Conservation (phyloP, 2,797 vertebrate genomes). For the Mormyrops attenuatus region DNA sequence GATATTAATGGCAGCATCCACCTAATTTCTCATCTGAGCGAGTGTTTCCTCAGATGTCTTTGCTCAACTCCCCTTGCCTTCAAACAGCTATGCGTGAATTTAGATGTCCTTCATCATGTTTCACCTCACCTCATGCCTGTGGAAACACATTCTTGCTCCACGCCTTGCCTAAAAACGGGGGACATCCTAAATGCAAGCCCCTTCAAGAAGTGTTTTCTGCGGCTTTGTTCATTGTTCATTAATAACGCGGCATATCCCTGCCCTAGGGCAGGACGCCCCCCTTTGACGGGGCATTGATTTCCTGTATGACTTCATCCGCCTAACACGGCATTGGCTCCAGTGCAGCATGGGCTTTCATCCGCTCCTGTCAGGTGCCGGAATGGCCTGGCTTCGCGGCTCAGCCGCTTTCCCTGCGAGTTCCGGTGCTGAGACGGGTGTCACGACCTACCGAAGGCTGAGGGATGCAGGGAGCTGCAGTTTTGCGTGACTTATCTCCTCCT, state of each 20-base stretch:
- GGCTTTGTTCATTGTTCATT: slow-evolving; percentile 55
- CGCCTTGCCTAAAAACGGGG: not conserved
- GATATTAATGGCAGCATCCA: not conserved
- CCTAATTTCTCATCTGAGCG: slow-evolving; percentile 5
- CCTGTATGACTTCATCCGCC: slow-evolving; percentile 92
- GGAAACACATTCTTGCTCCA: not conserved
- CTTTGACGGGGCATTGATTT: slow-evolving; percentile 93
- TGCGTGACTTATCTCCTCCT: not conserved
- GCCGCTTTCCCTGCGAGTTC: slow-evolving; percentile 51
- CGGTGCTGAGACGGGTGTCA: not conserved
- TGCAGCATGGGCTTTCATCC: slow-evolving; percentile 63
- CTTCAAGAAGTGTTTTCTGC: slow-evolving; percentile 54
- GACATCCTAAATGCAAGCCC: not conserved
- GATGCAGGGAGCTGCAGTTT: not conserved
- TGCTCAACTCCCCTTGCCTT: not conserved
- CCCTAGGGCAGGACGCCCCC: slow-evolving; percentile 65
- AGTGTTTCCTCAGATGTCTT: not conserved
- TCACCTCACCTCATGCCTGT: not conserved
- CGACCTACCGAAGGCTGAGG: not conserved
- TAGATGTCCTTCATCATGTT: not conserved
- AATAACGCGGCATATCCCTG: slow-evolving; percentile 57
- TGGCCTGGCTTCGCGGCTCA: slow-evolving; percentile 68
- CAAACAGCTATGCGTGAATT: not conserved
- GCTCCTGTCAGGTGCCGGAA: slow-evolving; percentile 62
- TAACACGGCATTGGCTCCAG: slow-evolving; percentile 79